Evolutionary conservation across 2,797 vertebrate genomes (phyloP).

Genomic region (Pangasius larnaudii): DNA sequence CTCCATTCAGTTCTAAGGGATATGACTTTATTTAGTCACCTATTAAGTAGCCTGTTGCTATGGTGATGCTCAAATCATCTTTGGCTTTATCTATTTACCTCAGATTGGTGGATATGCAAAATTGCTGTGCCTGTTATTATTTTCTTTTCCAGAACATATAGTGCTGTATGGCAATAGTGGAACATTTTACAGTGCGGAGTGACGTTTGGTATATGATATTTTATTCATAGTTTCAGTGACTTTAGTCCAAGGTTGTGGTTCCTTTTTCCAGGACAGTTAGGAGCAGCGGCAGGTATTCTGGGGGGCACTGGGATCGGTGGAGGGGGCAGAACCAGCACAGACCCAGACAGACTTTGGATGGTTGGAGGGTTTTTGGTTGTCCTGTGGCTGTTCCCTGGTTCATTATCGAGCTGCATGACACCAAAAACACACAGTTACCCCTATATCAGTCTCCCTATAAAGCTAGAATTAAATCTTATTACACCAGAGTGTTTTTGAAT

Average conservation of each 20-base stretch:
- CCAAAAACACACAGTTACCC: neutral
- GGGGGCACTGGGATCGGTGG: conserved; percentile 22
- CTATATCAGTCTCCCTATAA: neutral
- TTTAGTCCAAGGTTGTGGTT: conserved; percentile 59
- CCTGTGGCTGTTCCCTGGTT: neutral
- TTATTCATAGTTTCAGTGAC: conserved; percentile 57
- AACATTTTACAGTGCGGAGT: conserved; percentile 11
- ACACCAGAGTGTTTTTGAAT: neutral
- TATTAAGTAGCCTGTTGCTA: neutral
- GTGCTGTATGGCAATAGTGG: too few species aligned
- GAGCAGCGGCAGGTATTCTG: conserved; percentile 56
- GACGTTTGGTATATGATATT: neutral
- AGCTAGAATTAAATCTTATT: neutral
- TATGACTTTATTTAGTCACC: neutral
- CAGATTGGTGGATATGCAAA: neutral
- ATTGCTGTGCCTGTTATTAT: neutral
- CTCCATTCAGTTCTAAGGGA: neutral
- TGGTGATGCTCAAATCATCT: neutral
- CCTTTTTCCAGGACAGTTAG: conserved; percentile 63
- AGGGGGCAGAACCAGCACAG: conserved; percentile 54
- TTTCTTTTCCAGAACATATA: neutral
- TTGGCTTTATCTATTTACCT: neutral
- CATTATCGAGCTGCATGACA: conserved; percentile 11
- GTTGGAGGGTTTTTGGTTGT: neutral
- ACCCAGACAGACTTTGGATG: conserved; percentile 45